These are phyloP conservation scores for Elegia similella DNA, from an alignment of 2,888 invertebrate species.

Conservation along the genomic window DNA sequence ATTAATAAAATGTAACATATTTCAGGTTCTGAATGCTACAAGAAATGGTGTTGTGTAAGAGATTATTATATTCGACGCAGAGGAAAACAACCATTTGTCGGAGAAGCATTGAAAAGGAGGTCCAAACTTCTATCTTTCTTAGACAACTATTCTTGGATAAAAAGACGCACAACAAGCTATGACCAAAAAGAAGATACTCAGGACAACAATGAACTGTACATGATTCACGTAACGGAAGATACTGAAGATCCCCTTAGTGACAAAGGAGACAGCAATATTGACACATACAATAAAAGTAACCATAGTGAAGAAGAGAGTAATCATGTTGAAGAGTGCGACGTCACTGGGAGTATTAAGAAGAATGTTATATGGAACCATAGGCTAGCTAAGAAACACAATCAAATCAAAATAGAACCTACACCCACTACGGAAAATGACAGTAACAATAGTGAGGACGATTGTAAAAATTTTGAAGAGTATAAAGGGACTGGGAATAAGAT, in stretches of 20 bases:
- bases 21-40: slow-evolving; percentile 31
- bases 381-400: too few species aligned
- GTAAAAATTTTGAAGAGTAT: neutral
- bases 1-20: too few species aligned
- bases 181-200: neutral
- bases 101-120: slow-evolving; percentile 40
- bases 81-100: slow-evolving; percentile 35
- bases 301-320: too few species aligned
- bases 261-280: too few species aligned
- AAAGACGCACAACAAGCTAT: neutral
- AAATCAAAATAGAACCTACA: too few species aligned
- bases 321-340: too few species aligned
- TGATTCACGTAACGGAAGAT: neutral
- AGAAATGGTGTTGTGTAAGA: slow-evolving; percentile 41
- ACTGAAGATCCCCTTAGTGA: neutral
- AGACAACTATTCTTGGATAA: neutral
- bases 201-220: neutral
- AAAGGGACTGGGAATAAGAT: neutral
- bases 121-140: slow-evolving; percentile 28
- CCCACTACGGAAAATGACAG: too few species aligned
- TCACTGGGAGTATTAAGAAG: too few species aligned
- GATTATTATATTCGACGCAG: slow-evolving; percentile 43
- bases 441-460: too few species aligned
- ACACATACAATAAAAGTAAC: too few species aligned
- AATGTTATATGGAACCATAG: too few species aligned